Percentiles rank a stretch among this genome's conserved stretches.
Evolutionary conservation across 2,113 vertebrate species (phyloP).

Genomic region (Lepus americanus): DNA sequence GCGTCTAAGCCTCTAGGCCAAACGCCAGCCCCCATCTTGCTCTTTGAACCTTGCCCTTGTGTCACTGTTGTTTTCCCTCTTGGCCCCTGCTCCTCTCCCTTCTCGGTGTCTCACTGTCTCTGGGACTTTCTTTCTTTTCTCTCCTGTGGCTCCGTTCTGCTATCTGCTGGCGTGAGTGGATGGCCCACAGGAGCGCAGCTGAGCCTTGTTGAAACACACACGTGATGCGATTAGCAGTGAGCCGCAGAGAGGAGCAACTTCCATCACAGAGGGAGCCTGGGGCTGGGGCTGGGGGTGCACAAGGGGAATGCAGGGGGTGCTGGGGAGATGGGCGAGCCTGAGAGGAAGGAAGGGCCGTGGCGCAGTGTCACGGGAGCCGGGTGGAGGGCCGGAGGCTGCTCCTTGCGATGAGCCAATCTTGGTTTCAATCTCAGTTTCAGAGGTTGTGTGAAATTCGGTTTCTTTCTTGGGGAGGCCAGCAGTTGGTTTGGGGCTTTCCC

Average conservation of each 20-base stretch:
- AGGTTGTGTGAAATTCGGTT: slow-evolving; percentile 78
- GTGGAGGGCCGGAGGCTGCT: not conserved
- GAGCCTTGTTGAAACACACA: not conserved
- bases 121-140: not conserved
- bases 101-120: not conserved
- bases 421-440: slow-evolving; percentile 82
- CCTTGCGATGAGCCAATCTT: slow-evolving; percentile 63
- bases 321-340: not conserved
- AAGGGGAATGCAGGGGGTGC: slow-evolving; percentile 14
- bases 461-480: slow-evolving; percentile 77
- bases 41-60: not conserved
- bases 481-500: slow-evolving; percentile 78
- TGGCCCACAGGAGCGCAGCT: not conserved
- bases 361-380: not conserved
- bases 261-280: slow-evolving; percentile 22
- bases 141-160: not conserved
- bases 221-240: not conserved
- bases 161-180: too few species aligned
- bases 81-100: not conserved
- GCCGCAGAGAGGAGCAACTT: not conserved
- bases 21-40: not conserved
- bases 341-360: slow-evolving; percentile 46
- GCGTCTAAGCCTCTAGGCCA: not conserved
- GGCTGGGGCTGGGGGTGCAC: not conserved
- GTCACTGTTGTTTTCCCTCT: not conserved